phyloP scores from a whole-genome alignment of 2,797 vertebrate genomes.

The Margarornis squamiger region DNA sequence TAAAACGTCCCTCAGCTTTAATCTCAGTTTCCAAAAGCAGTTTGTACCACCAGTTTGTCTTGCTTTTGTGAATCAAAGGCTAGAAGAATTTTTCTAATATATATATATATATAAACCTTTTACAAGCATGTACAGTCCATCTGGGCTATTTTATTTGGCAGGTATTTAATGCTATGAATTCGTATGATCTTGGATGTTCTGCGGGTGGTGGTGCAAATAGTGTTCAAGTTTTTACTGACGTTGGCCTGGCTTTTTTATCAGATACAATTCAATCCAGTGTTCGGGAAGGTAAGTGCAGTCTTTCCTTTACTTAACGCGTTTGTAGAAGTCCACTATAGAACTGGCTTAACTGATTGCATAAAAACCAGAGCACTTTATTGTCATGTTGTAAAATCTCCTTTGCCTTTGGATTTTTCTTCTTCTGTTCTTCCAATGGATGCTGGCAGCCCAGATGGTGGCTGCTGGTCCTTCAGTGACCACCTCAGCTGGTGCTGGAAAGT shows the following conservation, averaged over 20 bases:
- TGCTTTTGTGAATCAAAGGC: neutral
- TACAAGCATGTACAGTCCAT: neutral
- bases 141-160: slow-evolving; percentile 12
- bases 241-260: slow-evolving; percentile 72
- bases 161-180: slow-evolving; percentile 80
- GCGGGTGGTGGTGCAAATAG: slow-evolving; percentile 68
- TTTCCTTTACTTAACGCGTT: neutral
- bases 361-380: neutral
- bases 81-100: neutral
- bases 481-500: neutral
- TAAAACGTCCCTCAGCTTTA: neutral
- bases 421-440: neutral
- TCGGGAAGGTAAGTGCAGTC: slow-evolving; percentile 32
- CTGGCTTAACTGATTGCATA: neutral
- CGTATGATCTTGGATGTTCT: slow-evolving; percentile 76
- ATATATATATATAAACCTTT: neutral
- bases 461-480: neutral
- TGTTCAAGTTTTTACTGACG: slow-evolving; percentile 67
- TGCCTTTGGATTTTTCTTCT: neutral
- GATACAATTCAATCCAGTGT: neutral
- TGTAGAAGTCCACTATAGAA: neutral
- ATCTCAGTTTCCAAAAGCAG: neutral
- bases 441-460: neutral
- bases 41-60: neutral
- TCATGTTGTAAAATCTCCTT: neutral